A percentile compares a stretch with the other conserved stretches of the same genome.
Evolutionary conservation across 2,797 vertebrate species (phyloP).

Genomic region (Phalloptychus januarius): DNA sequence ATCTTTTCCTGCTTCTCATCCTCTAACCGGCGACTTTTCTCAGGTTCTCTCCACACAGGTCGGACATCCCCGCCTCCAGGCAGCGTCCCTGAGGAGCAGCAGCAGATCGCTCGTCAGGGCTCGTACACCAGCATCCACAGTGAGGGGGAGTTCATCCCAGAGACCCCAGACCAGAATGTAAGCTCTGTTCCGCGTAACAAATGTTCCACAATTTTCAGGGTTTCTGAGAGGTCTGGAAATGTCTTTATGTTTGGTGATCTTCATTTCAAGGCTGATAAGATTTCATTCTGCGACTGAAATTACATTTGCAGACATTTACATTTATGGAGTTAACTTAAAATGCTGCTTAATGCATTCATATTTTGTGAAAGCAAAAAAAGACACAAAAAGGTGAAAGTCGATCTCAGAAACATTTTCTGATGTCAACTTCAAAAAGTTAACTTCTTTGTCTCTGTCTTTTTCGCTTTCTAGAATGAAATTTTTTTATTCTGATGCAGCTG

Average conservation of each 20-base stretch:
- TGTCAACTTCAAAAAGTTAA: not conserved
- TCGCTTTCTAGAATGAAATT: not conserved
- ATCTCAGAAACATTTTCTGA: not conserved
- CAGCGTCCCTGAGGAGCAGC: slow-evolving; percentile 92
- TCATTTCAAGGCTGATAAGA: not conserved
- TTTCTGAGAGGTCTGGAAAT: not conserved
- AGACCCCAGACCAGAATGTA: slow-evolving; percentile 87
- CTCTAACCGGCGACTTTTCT: not conserved
- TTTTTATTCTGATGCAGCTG: not conserved
- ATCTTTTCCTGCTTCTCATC: not conserved
- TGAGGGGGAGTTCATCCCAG: slow-evolving; percentile 93
- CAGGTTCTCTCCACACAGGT: slow-evolving; percentile 91
- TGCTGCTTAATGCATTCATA: not conserved
- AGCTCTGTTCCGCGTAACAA: slow-evolving; percentile 45
- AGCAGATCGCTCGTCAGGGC: slow-evolving; percentile 93
- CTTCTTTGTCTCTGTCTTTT: not conserved
- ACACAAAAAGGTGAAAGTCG: not conserved
- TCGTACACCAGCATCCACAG: slow-evolving; percentile 95
- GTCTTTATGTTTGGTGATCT: not conserved
- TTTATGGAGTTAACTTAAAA: not conserved
- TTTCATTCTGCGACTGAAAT: not conserved
- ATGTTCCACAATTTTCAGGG: not conserved
- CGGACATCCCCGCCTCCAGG: slow-evolving; percentile 91
- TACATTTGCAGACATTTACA: not conserved
- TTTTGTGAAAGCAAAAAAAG: not conserved